These are phyloP conservation scores for Apis florea DNA, from an alignment of 1,140 invertebrate genomes.

Conservation along the genomic window DNA sequence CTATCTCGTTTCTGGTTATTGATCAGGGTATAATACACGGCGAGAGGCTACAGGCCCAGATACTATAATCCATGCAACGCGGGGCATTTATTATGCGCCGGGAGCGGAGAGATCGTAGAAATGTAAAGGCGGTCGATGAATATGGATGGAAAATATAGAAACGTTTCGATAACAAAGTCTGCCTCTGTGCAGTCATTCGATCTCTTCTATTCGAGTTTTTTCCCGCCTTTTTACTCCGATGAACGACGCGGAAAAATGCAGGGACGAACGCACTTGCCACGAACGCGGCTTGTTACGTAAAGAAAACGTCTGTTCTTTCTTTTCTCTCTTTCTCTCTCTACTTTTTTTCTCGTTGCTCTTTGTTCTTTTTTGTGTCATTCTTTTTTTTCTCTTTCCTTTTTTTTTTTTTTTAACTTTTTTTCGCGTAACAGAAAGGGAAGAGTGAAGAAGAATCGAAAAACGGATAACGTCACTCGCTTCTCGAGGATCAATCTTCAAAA, in stretches of 20 bases:
- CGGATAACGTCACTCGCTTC: too few species aligned
- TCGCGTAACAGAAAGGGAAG: too few species aligned
- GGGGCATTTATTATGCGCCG: slow-evolving; percentile 17
- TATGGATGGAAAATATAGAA: slow-evolving; percentile 40
- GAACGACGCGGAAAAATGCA: slow-evolving; percentile 31
- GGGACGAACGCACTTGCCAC: neutral
- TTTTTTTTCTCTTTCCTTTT: too few species aligned
- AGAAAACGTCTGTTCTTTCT: neutral
- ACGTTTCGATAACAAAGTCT: slow-evolving; percentile 43
- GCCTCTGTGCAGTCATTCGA: slow-evolving; percentile 16
- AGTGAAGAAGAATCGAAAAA: too few species aligned
- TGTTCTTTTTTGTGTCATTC: too few species aligned
- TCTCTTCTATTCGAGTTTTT: slow-evolving; percentile 3
- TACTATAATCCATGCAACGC: slow-evolving; percentile 14
- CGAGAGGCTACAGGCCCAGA: neutral
- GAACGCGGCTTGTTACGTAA: slow-evolving; percentile 24
- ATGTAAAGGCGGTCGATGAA: slow-evolving; percentile 36
- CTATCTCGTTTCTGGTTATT: slow-evolving; percentile 18
- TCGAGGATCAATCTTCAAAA: too few species aligned
- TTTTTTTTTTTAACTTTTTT: too few species aligned
- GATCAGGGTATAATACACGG: slow-evolving; percentile 13
- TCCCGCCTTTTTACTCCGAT: neutral
- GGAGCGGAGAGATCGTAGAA: neutral
- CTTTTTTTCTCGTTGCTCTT: neutral
- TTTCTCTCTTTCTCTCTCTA: neutral